Percentiles rank a stretch among this genome's conserved stretches.
phyloP scores from a whole-genome alignment of 2,888 invertebrate species.

The Oegoconia quadripuncta region DNA sequence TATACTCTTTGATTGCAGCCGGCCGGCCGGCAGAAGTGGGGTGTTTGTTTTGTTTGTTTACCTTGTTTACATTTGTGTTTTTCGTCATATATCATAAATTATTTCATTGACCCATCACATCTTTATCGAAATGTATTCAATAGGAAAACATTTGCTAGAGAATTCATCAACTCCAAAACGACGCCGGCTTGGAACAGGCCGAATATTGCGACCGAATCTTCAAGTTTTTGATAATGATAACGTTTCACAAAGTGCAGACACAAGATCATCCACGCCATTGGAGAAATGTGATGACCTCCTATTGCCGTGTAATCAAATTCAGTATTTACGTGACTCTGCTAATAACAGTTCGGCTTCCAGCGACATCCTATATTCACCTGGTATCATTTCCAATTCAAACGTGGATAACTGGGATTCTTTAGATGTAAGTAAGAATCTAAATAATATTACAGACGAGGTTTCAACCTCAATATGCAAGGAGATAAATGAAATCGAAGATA shows the following conservation, averaged over 20 bases:
- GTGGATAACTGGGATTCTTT: slow-evolving; percentile 46
- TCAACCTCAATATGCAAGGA: slow-evolving; percentile 19
- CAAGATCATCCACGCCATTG: slow-evolving; percentile 4
- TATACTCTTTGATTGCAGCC: too few relatives aligned
- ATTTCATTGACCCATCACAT: too few relatives aligned
- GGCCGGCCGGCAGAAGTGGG: too few relatives aligned
- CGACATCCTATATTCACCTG: slow-evolving; percentile 51
- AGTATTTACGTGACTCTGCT: slow-evolving; percentile 54
- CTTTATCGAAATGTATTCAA: slow-evolving; percentile 35
- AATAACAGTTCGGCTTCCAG: slow-evolving; percentile 36
- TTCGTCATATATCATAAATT: too few relatives aligned
- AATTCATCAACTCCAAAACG: slow-evolving; percentile 60
- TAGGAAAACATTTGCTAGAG: slow-evolving; percentile 21
- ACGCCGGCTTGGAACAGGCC: slow-evolving; percentile 48
- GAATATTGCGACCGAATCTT: slow-evolving; percentile 29
- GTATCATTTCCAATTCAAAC: slow-evolving; percentile 32
- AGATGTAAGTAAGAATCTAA: slow-evolving; percentile 29
- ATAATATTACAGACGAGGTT: slow-evolving; percentile 24
- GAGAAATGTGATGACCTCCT: slow-evolving; percentile 56
- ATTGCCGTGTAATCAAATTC: slow-evolving; percentile 66
- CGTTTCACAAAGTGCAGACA: neutral
- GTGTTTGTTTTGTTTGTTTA: too few relatives aligned
- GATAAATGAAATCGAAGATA: slow-evolving; percentile 39
- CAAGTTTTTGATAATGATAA: slow-evolving; percentile 3
- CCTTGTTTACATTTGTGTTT: too few relatives aligned